Conservation (phyloP, 2,113 vertebrate genomes). For the Pardalotus punctatus region DNA sequence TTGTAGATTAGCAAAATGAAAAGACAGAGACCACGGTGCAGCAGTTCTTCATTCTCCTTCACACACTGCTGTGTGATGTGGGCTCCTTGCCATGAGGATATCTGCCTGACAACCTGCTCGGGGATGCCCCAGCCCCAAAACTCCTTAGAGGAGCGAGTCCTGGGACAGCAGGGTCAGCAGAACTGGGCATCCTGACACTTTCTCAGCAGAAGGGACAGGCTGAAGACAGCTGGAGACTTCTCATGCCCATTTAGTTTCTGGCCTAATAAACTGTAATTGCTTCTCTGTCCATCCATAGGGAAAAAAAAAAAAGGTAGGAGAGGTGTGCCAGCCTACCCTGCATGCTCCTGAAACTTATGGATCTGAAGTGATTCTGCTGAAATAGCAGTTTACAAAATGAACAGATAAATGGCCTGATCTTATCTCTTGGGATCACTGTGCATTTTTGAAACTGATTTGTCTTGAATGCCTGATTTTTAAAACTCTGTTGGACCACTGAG, state of each 20-base stretch:
- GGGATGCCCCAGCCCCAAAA: background rate
- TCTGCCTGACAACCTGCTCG: background rate
- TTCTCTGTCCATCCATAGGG: fast-evolving
- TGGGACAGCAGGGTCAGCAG: background rate
- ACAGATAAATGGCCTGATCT: background rate
- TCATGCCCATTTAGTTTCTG: background rate
- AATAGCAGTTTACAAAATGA: background rate
- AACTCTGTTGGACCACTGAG: background rate
- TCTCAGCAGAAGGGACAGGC: background rate
- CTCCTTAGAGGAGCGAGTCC: fast-evolving
- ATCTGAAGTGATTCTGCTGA: background rate
- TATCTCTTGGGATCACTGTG: background rate
- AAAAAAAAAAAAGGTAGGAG: background rate
- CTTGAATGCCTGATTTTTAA: background rate
- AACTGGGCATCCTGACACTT: background rate
- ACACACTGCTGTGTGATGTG: fast-evolving
- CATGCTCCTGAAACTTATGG: background rate
- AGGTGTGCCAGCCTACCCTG: background rate
- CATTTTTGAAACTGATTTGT: background rate
- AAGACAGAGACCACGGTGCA: background rate
- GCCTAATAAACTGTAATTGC: background rate
- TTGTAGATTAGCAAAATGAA: background rate
- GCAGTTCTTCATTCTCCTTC: background rate
- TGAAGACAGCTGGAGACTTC: background rate
- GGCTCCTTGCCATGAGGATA: background rate